Percentiles rank a stretch among this genome's conserved stretches.
Conservation (phyloP, 2,113 vertebrate genomes). For the Laticauda colubrina region DNA sequence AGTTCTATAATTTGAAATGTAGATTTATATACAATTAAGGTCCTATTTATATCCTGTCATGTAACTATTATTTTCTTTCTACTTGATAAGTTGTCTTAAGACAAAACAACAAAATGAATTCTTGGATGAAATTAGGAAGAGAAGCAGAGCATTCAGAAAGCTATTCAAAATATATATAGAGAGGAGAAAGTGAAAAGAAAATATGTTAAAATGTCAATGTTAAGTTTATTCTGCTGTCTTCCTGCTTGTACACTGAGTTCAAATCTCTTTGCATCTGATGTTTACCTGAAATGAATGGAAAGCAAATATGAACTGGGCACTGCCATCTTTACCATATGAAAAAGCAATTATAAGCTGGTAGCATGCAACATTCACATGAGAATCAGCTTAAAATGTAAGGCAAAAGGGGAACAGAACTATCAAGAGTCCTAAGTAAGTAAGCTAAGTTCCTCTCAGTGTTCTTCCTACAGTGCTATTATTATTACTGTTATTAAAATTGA, state of each 20-base stretch:
- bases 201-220: neutral
- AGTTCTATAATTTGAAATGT: neutral
- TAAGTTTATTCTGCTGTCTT: neutral
- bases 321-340: conserved; percentile 43
- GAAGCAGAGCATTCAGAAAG: neutral
- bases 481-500: conserved; percentile 73
- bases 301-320: conserved; percentile 53
- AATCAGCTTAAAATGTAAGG: conserved; percentile 11
- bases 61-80: neutral
- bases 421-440: neutral
- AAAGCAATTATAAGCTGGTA: conserved; percentile 43
- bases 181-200: neutral
- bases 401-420: neutral
- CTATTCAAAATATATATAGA: neutral
- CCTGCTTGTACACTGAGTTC: neutral
- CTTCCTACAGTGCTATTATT: conserved; percentile 57
- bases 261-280: neutral
- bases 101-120: neutral
- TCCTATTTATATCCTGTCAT: neutral
- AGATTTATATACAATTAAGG: neutral
- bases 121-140: neutral
- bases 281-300: neutral
- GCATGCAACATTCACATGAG: conserved; percentile 14
- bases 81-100: neutral
- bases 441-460: conserved; percentile 1